Percentiles rank a stretch among this genome's conserved stretches.
Evolutionary conservation across 2,113 vertebrate genomes (phyloP).

Genomic region (Dissostichus mawsoni): DNA sequence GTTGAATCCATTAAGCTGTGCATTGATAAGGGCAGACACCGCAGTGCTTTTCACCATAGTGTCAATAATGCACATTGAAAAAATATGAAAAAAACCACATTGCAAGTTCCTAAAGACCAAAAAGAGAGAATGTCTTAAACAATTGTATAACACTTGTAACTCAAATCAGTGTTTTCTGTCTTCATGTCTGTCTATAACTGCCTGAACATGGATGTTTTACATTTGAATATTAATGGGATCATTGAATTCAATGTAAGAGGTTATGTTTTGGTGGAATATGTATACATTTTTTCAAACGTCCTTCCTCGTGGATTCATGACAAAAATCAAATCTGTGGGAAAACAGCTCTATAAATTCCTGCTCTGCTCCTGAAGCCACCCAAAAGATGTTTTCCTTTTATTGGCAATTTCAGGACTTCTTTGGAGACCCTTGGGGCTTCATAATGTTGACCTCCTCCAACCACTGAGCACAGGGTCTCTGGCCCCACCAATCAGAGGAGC

Average conservation of each 20-base stretch:
- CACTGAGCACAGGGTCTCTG: constrained; percentile 83
- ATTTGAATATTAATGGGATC: constrained; percentile 60
- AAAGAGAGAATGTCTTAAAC: constrained; percentile 63
- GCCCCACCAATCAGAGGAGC: constrained; percentile 86
- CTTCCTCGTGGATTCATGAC: constrained; percentile 9
- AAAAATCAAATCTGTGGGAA: constrained; percentile 1
- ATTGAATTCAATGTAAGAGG: constrained; percentile 58
- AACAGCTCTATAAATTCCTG: constrained; percentile 36
- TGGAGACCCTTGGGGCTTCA: constrained; percentile 61
- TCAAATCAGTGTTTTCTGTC: constrained; percentile 64
- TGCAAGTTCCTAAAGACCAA: constrained; percentile 68
- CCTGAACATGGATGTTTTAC: constrained; percentile 62
- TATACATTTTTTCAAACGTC: constrained; percentile 44
- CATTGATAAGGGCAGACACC: constrained; percentile 77
- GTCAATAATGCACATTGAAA: constrained; percentile 57
- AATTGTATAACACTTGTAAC: constrained; percentile 51
- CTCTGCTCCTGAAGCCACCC: constrained; percentile 32
- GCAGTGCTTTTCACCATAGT: constrained; percentile 78
- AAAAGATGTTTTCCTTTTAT: constrained; percentile 45
- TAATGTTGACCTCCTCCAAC: constrained; percentile 80
- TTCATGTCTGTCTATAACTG: constrained; percentile 53
- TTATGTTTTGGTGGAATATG: constrained; percentile 55
- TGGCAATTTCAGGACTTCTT: constrained; percentile 81
- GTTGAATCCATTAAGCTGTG: constrained; percentile 59
- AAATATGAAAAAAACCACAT: constrained; percentile 30